Evolutionary conservation across 2,888 invertebrate species (phyloP).

Genomic region (Protodeltote pygarga): DNA sequence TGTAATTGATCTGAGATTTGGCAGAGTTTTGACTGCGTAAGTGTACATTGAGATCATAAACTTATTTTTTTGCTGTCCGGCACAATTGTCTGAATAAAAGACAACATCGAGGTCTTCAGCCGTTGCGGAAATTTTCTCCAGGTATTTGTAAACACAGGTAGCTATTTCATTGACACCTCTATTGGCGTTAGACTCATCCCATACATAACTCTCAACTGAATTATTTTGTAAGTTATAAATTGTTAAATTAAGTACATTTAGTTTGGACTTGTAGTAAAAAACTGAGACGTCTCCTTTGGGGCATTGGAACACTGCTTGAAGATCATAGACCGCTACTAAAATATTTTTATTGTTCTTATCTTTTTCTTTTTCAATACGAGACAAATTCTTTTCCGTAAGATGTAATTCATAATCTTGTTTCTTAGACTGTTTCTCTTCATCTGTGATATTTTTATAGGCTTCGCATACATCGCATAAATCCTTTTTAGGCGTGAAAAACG

Average conservation of each 20-base stretch:
- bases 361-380: constrained; percentile 1
- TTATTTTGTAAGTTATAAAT: too few species aligned
- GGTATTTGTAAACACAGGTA: constrained; percentile 47
- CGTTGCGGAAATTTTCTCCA: constrained; percentile 30
- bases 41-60: neutral
- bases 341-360: constrained; percentile 1
- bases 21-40: constrained; percentile 2
- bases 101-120: constrained; percentile 25
- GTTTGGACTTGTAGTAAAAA: constrained; percentile 2
- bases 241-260: constrained; percentile 8
- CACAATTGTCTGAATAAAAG: constrained; percentile 1
- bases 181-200: neutral
- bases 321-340: neutral
- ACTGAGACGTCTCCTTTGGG: neutral
- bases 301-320: neutral
- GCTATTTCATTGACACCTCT: constrained; percentile 34
- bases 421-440: constrained; percentile 1
- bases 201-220: too few species aligned
- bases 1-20: too few species aligned
- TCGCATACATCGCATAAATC: constrained; percentile 35
- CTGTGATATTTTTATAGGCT: constrained; percentile 22
- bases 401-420: neutral
- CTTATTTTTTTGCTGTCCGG: constrained; percentile 3
- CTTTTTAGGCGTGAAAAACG: constrained; percentile 36
- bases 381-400: neutral